phyloP scores from a whole-genome alignment of 2,797 vertebrate genomes.

The Salarias fasciatus region DNA sequence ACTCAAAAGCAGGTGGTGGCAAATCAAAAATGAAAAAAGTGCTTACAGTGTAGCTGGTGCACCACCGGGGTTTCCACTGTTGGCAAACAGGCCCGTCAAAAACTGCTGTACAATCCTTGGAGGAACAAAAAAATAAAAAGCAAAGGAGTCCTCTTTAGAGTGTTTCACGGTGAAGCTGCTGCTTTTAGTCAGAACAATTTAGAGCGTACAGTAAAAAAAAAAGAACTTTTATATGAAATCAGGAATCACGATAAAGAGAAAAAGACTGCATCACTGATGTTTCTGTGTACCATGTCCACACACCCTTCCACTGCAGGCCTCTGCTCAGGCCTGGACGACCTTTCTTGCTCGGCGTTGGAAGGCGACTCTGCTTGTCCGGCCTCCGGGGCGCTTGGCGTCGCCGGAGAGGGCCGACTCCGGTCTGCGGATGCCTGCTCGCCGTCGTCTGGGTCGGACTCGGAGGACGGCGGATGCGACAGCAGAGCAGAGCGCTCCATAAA shows the following conservation, averaged over 20 bases:
- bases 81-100: constrained; percentile 79
- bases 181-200: too few relatives aligned
- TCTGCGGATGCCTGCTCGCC: constrained; percentile 67
- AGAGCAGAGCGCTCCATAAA: constrained; percentile 85
- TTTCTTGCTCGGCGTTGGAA: constrained; percentile 71
- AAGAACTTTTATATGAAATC: neutral
- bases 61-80: constrained; percentile 81
- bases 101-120: constrained; percentile 91
- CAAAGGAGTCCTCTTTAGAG: constrained; percentile 19
- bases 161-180: constrained; percentile 4
- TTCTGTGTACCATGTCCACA: constrained; percentile 52
- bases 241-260: neutral
- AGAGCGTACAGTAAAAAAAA: too few relatives aligned
- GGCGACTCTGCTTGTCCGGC: constrained; percentile 74
- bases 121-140: constrained; percentile 38
- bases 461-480: constrained; percentile 73
- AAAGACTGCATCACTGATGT: neutral
- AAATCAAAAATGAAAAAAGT: constrained; percentile 37
- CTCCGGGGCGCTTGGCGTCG: constrained; percentile 53
- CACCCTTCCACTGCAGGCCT: constrained; percentile 90
- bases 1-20: constrained; percentile 44
- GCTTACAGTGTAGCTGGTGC: constrained; percentile 88
- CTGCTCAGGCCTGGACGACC: constrained; percentile 79
- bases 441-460: constrained; percentile 66
- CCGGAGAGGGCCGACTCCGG: constrained; percentile 39